phyloP scores from a whole-genome alignment of 2,113 vertebrate species.

The Tenrec ecaudatus region DNA sequence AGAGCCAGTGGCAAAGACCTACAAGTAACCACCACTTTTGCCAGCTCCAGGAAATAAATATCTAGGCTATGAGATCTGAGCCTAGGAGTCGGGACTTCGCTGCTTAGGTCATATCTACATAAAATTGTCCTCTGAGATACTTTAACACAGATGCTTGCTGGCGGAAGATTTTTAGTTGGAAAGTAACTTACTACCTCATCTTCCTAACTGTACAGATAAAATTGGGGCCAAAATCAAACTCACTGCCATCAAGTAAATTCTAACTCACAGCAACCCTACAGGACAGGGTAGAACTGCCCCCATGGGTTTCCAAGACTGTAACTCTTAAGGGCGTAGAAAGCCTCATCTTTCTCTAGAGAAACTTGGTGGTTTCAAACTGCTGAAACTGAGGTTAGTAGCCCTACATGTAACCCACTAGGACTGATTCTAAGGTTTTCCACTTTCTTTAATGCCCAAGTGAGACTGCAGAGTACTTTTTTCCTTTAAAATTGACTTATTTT shows the following conservation, averaged over 20 bases:
- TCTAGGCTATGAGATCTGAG: neutral
- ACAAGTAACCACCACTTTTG: neutral
- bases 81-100: neutral
- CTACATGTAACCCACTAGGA: no score
- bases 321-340: no score
- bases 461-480: no score
- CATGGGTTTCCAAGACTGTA: no score
- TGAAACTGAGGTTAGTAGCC: no score
- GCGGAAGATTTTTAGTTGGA: slow-evolving; percentile 10
- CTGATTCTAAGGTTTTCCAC: neutral
- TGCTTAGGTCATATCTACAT: neutral
- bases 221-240: neutral
- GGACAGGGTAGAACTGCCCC: neutral
- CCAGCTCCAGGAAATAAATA: neutral
- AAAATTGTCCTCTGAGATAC: neutral
- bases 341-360: no score
- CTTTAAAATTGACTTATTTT: no score
- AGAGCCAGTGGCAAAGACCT: neutral
- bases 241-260: neutral
- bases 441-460: neutral
- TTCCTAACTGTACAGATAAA: neutral
- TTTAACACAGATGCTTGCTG: neutral
- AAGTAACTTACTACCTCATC: slow-evolving; percentile 2
- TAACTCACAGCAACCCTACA: neutral
- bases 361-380: no score